Conservation (phyloP, 2,113 vertebrate species). For the Alligator sinensis region DNA sequence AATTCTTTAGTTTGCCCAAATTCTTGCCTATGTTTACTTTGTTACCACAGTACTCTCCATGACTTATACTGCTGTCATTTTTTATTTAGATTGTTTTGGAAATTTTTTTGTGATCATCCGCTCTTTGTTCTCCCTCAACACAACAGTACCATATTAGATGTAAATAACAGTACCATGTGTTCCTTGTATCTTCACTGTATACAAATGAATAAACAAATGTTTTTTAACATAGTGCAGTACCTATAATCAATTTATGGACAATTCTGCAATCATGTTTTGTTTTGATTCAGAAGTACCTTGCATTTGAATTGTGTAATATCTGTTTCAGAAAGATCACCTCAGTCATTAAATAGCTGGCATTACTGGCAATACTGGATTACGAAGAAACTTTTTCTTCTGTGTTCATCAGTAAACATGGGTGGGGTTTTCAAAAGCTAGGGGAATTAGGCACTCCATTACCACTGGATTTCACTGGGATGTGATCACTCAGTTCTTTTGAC, state of each 20-base stretch:
- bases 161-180: constrained; percentile 41
- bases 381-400: neutral
- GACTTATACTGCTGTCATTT: neutral
- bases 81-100: neutral
- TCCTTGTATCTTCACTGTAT: constrained; percentile 23
- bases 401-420: neutral
- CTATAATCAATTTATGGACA: neutral
- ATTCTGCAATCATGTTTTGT: constrained; percentile 29
- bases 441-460: neutral
- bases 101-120: neutral
- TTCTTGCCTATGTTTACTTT: constrained; percentile 20
- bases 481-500: neutral
- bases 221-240: constrained; percentile 18
- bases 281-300: constrained; percentile 52
- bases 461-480: neutral
- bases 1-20: neutral
- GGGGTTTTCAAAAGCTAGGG: neutral
- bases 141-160: constrained; percentile 9
- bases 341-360: constrained; percentile 17
- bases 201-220: constrained; percentile 36
- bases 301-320: neutral
- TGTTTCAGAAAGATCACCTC: constrained; percentile 36
- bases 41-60: neutral
- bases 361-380: neutral
- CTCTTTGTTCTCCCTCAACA: constrained; percentile 3